phyloP scores from a whole-genome alignment of 2,888 invertebrate genomes.

The Lepetodrilus schrolli region DNA sequence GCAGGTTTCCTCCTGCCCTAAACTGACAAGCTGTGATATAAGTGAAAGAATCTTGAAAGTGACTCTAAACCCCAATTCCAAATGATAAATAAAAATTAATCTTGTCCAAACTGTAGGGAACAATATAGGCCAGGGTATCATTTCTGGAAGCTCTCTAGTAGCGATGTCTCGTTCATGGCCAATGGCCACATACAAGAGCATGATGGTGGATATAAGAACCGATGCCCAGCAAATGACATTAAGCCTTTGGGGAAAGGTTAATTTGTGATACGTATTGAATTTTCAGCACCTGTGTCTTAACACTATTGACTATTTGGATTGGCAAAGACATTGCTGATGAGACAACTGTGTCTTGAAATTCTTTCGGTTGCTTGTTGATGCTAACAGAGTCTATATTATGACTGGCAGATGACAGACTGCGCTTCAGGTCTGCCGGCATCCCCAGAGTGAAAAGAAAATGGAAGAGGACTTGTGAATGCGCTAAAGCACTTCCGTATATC shows the following conservation, averaged over 20 bases:
- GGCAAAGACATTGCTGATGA: background rate
- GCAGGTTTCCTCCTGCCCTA: too few species aligned
- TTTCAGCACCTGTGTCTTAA: background rate
- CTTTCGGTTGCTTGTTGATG: background rate
- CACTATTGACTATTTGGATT: background rate
- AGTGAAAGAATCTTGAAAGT: too few species aligned
- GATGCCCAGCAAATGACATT: background rate
- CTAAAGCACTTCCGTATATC: background rate
- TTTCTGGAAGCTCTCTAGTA: too few species aligned
- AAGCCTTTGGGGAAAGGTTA: too few species aligned
- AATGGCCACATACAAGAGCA: too few species aligned
- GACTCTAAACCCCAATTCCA: too few species aligned
- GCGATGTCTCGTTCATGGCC: too few species aligned
- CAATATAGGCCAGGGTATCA: too few species aligned
- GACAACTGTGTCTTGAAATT: background rate
- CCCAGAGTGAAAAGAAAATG: background rate
- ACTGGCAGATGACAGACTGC: constrained; percentile 17
- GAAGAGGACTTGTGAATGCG: background rate
- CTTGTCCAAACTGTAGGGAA: too few species aligned
- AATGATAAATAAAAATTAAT: too few species aligned
- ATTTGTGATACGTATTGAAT: background rate
- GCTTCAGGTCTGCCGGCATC: background rate
- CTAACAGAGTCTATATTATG: background rate
- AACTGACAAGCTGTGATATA: too few species aligned
- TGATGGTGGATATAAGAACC: background rate